Evolutionary conservation across 2,113 vertebrate species (phyloP).

Genomic region (Octodon degus): DNA sequence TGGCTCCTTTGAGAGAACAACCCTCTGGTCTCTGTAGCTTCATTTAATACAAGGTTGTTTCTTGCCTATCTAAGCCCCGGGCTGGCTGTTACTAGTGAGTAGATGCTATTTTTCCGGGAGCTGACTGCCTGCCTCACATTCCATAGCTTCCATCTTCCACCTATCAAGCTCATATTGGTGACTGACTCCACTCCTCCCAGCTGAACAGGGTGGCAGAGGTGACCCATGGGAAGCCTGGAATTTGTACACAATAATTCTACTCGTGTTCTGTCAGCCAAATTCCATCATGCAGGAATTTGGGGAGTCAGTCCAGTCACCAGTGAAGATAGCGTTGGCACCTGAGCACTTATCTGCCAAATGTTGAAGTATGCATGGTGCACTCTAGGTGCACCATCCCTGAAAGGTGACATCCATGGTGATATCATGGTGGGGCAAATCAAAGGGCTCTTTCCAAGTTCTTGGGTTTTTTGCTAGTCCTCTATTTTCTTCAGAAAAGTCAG

Average conservation of each 20-base stretch:
- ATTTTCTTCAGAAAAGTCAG: not conserved
- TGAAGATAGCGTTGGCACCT: not conserved
- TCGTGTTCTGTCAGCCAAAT: not conserved
- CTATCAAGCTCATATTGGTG: not conserved
- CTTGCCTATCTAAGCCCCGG: not conserved
- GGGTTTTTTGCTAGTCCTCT: not conserved
- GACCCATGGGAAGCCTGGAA: not conserved
- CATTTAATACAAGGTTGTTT: not conserved
- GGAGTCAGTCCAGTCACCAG: not conserved
- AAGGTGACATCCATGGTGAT: not conserved
- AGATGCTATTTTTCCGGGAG: not conserved
- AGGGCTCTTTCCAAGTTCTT: not conserved
- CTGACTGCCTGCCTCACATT: rapidly evolving
- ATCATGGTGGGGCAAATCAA: not conserved
- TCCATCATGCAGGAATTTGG: not conserved
- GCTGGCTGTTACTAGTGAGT: too few relatives aligned
- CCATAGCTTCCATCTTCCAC: not conserved
- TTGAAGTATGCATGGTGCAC: rapidly evolving
- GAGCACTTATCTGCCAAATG: not conserved
- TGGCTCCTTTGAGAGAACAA: not conserved
- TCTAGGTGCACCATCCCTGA: not conserved
- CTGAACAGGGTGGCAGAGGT: not conserved
- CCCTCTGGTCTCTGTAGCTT: not conserved
- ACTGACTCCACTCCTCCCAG: not conserved
- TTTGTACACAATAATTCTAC: not conserved